Conservation (phyloP, 2,888 invertebrate genomes). For the Bruchidius siliquastri region DNA sequence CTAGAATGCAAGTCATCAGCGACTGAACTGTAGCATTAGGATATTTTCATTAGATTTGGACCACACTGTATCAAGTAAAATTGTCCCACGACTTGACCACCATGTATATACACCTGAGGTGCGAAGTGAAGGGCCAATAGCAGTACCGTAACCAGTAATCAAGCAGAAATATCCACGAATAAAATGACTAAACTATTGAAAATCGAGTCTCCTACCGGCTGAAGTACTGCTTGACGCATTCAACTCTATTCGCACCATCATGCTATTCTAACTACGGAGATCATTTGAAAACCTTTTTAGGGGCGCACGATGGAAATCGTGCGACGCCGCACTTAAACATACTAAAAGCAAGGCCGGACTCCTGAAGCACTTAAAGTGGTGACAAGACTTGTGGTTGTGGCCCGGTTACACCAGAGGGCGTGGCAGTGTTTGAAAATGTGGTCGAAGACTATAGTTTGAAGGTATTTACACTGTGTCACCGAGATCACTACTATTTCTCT, state of each 20-base stretch:
- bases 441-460: background rate
- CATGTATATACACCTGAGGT: conserved; percentile 39
- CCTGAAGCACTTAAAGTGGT: background rate
- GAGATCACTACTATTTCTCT: background rate
- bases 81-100: conserved; percentile 16
- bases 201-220: background rate
- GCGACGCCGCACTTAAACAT: conserved; percentile 30
- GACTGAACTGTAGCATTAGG: too few species aligned
- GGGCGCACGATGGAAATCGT: conserved; percentile 30
- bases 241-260: conserved; percentile 44
- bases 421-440: background rate
- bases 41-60: background rate
- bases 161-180: background rate
- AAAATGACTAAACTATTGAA: background rate
- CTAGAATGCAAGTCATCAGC: too few species aligned
- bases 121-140: conserved; percentile 23
- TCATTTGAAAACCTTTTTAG: conserved; percentile 47
- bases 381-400: background rate
- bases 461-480: background rate
- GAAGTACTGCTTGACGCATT: conserved; percentile 28
- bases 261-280: conserved; percentile 48
- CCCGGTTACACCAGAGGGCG: background rate
- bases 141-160: background rate
- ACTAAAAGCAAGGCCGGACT: conserved; percentile 17
- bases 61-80: background rate